Evolutionary conservation across 2,888 invertebrate genomes (phyloP).

Genomic region (Ophion ellenae): DNA sequence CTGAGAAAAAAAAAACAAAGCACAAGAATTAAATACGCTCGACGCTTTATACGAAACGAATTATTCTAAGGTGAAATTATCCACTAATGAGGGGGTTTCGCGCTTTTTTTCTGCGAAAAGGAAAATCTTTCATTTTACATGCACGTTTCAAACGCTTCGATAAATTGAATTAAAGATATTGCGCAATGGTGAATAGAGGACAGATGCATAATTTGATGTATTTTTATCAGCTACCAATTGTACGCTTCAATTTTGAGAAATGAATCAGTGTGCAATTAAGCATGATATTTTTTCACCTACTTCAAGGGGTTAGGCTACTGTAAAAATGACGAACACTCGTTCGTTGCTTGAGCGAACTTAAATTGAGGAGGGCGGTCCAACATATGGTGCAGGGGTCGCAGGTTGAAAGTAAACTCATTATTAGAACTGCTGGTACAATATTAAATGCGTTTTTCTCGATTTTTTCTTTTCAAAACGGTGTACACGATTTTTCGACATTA

Average conservation of each 20-base stretch:
- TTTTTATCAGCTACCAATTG: background rate
- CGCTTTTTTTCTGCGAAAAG: background rate
- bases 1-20: conserved; percentile 82
- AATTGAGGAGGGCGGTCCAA: too few species aligned
- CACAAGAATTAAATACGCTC: background rate
- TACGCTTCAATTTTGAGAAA: background rate
- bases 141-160: too few species aligned
- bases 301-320: too few species aligned
- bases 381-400: too few species aligned
- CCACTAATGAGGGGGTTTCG: background rate
- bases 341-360: too few species aligned
- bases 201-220: background rate
- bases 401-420: too few species aligned
- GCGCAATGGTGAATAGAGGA: background rate
- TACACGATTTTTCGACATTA: too few species aligned
- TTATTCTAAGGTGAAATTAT: background rate
- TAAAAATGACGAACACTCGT: too few species aligned
- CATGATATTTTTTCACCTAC: too few species aligned
- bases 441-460: too few species aligned
- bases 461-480: too few species aligned
- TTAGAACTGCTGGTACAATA: too few species aligned
- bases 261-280: background rate
- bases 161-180: background rate
- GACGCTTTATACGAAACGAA: background rate
- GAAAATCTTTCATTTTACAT: background rate